Base-by-base conservation (phyloP, 2,888 invertebrate species). In the Cryptus viduatorius region DNA sequence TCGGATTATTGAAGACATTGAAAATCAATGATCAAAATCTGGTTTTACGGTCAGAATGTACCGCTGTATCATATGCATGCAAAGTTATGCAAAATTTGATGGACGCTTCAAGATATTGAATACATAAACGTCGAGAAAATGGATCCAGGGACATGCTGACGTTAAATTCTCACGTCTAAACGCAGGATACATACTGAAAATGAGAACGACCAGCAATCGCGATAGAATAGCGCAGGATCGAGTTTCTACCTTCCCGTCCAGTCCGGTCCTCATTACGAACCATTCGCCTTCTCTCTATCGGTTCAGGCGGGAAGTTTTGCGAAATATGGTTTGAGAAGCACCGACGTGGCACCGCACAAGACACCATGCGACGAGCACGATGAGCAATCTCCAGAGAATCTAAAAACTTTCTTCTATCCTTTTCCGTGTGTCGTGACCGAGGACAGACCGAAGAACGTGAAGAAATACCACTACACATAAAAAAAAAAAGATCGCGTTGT, bases 281-380 rank as follows among this genome's bases (percentile, higher is more conserved):
- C 76, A 67, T 83, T 77, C 67, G 46, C 59, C 79, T 71, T 77
- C 53, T 65, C 67, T 44, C 48, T 16, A 19, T 44, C 31, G 53
- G 48, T n/a, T 48, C 50, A 31, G 29, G 44, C 19, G 53, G 48
- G 24, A 83, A 72, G 48, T 84, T 80, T 80, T 72, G 72, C 76
- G 67, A 80, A 84, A 84, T 84, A 77, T 73, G 76, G 79, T 77
- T 84, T 77, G 44, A 76, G 61, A 84, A 80, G 72, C 72, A 84
- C 80, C 76, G 31, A 31, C 77, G 72, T 80, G 72, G 72, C 77
- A 83, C 72, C 83, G 72, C 76, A 79, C 65, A 37, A 37, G 50
- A 76, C 71, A 56, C 67, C 64, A 8, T 19, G 71, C 44, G 64
- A 14, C 64, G 44, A 65, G 61, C 75, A 59, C 69, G 79, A 80